A percentile compares a stretch with the other conserved stretches of the same genome.
phyloP scores from a whole-genome alignment of 2,888 invertebrate genomes.

The Drepana falcataria region DNA sequence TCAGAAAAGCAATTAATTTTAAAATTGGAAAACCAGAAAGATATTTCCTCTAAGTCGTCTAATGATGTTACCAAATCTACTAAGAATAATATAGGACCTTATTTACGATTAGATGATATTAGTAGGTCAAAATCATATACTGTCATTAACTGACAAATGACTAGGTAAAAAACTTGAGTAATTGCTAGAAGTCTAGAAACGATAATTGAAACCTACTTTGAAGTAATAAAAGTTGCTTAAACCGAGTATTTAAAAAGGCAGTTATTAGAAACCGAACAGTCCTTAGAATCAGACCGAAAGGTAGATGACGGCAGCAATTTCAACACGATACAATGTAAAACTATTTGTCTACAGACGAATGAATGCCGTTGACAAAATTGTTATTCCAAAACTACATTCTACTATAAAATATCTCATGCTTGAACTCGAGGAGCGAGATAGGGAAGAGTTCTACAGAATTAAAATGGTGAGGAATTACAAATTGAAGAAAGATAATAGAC shows the following conservation, averaged over 20 bases:
- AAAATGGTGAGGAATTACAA: constrained; percentile 29
- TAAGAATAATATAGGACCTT: neutral
- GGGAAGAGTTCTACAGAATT: constrained; percentile 39
- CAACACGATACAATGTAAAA: constrained; percentile 1
- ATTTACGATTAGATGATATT: neutral
- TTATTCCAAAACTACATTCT: constrained; percentile 31
- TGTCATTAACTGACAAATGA: no score
- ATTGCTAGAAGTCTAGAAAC: no score
- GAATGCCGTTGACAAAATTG: constrained; percentile 35
- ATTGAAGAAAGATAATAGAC: constrained; percentile 2
- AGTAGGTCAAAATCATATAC: neutral
- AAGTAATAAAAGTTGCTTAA: no score
- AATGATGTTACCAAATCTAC: neutral
- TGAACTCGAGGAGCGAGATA: constrained; percentile 37
- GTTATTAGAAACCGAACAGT: constrained; percentile 9
- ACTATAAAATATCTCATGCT: constrained; percentile 31
- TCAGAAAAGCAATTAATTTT: neutral
- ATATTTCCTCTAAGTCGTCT: neutral
- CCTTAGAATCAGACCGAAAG: constrained; percentile 22
- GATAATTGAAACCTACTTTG: no score
- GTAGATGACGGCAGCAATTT: constrained; percentile 15
- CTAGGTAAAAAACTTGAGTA: no score
- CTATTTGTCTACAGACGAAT: constrained; percentile 30
- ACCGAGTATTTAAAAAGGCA: neutral
- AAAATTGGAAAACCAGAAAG: neutral